Evolutionary conservation across 2,797 vertebrate species (phyloP).

Genomic region (Notolabrus celidotus): DNA sequence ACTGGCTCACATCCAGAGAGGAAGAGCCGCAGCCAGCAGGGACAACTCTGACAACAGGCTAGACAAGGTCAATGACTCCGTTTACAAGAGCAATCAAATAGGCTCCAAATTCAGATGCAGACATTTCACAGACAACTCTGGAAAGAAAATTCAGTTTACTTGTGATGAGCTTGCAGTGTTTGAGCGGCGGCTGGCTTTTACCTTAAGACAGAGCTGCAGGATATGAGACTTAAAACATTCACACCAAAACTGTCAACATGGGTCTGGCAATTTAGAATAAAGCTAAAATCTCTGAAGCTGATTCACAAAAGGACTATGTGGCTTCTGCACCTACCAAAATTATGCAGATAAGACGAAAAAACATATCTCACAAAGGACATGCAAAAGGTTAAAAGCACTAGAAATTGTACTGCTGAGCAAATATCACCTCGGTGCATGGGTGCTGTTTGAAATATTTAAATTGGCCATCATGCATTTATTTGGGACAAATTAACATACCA

Average conservation of each 20-base stretch:
- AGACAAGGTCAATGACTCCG: background rate
- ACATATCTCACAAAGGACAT: too few relatives aligned
- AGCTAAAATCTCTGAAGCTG: too few relatives aligned
- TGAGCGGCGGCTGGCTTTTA: background rate
- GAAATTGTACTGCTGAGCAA: too few relatives aligned
- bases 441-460: too few relatives aligned
- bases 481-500: too few relatives aligned
- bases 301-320: too few relatives aligned
- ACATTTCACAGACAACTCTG: constrained; percentile 1
- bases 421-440: too few relatives aligned
- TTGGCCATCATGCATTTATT: too few relatives aligned
- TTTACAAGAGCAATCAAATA: background rate
- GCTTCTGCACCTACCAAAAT: too few relatives aligned
- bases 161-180: background rate
- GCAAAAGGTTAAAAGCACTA: too few relatives aligned
- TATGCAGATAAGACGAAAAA: too few relatives aligned
- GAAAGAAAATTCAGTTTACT: background rate
- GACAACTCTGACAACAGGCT: background rate
- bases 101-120: background rate
- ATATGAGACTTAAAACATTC: background rate
- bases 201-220: background rate
- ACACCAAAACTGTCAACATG: background rate
- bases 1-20: constrained; percentile 17
- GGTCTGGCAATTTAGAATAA: background rate
- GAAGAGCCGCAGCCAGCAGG: constrained; percentile 10